These are phyloP conservation scores for Zaprionus inermis DNA, from an alignment of 1,140 invertebrate genomes.

Conservation along the genomic window DNA sequence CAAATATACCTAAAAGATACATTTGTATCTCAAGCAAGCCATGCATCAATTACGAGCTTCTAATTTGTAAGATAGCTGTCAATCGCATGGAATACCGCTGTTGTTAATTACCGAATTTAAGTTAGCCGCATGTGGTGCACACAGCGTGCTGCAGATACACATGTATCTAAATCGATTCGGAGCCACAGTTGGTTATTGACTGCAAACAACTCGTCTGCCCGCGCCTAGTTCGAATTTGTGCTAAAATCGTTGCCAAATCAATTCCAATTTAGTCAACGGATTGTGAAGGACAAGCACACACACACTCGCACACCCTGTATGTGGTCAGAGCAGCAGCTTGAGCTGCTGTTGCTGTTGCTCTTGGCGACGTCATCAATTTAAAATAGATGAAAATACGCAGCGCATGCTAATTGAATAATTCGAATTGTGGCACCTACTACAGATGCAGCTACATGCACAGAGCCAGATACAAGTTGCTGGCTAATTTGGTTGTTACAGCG, in stretches of 20 bases:
- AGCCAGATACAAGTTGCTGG: constrained; percentile 52
- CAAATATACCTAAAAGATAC: background rate
- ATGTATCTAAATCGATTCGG: background rate
- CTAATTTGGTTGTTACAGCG: constrained; percentile 67
- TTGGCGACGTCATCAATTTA: constrained; percentile 72
- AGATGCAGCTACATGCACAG: constrained; percentile 5
- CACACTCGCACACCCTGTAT: background rate
- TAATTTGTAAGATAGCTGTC: background rate
- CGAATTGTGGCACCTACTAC: constrained; percentile 80
- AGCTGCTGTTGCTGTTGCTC: background rate
- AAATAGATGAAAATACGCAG: constrained; percentile 82
- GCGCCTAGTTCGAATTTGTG: background rate
- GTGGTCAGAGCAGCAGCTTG: constrained; percentile 5
- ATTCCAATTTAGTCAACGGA: constrained; percentile 78
- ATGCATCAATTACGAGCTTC: background rate
- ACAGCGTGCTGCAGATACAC: background rate
- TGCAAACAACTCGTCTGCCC: constrained; percentile 40
- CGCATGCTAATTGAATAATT: constrained; percentile 82
- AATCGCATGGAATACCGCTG: background rate
- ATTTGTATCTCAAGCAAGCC: background rate
- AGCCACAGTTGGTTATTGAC: constrained; percentile 2
- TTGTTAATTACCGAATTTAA: background rate
- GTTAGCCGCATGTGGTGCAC: constrained; percentile 5
- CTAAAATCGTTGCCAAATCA: constrained; percentile 69
- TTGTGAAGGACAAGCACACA: constrained; percentile 68